Percentiles rank a stretch among this genome's conserved stretches.
Conservation (phyloP, 2,797 vertebrate species). For the Xenentodon cancila region DNA sequence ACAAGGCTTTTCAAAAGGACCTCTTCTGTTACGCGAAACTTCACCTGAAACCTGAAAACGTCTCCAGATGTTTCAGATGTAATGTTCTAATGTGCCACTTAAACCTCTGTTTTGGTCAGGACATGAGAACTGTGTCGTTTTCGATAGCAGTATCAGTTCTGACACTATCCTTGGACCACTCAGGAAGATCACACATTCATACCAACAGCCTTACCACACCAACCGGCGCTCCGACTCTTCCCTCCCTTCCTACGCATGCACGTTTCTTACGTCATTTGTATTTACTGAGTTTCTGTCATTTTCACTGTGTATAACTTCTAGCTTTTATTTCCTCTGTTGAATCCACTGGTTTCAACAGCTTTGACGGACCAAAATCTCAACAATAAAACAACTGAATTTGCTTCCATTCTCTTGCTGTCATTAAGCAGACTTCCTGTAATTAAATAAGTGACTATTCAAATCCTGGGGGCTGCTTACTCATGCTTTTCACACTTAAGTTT, state of each 20-base stretch:
- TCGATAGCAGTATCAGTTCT: conserved; percentile 1
- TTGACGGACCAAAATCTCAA: neutral
- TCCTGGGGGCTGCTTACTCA: conserved; percentile 55
- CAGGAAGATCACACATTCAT: conserved; percentile 39
- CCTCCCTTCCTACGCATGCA: too few relatives aligned
- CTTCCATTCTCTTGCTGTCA: conserved; percentile 15
- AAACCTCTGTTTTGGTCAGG: conserved; percentile 21
- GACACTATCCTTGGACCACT: neutral
- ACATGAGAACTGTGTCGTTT: neutral
- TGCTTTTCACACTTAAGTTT: conserved; percentile 50
- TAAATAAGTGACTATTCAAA: conserved; percentile 53
- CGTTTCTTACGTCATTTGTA: too few relatives aligned
- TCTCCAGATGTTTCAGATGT: conserved; percentile 18
- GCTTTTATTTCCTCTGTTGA: too few relatives aligned
- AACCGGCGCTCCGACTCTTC: conserved; percentile 1
- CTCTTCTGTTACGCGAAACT: neutral
- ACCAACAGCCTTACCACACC: conserved; percentile 43
- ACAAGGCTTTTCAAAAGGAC: neutral
- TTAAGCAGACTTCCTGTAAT: conserved; percentile 30
- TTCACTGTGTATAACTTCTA: too few relatives aligned
- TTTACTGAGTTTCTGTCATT: too few relatives aligned
- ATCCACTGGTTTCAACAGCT: too few relatives aligned
- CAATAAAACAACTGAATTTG: conserved; percentile 3
- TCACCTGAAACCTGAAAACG: neutral
- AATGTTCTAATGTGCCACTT: conserved; percentile 10